A percentile compares a stretch with the other conserved stretches of the same genome.
Conservation (phyloP, 2,888 invertebrate genomes). For the Zygothrica quintamaculata region DNA sequence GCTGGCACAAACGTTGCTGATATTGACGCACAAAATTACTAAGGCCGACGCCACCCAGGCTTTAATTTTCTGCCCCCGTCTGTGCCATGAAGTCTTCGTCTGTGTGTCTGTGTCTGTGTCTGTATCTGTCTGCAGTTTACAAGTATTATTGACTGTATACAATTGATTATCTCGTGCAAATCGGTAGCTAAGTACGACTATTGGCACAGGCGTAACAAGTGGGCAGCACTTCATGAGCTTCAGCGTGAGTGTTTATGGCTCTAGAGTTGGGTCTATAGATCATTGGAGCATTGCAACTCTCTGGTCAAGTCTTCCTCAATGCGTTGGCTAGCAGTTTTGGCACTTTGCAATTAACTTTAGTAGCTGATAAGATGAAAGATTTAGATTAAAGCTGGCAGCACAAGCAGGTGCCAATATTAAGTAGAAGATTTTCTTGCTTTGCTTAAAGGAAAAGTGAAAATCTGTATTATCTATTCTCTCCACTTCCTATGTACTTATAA, state of each 20-base stretch:
- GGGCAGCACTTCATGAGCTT: slow-evolving; percentile 49
- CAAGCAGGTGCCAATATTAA: slow-evolving; percentile 52
- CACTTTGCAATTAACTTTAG: slow-evolving; percentile 59
- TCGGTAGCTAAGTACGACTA: slow-evolving; percentile 69
- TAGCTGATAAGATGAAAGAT: slow-evolving; percentile 47
- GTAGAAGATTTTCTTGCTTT: slow-evolving; percentile 5
- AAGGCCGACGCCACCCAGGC: slow-evolving; percentile 63
- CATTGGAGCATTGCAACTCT: too few species aligned
- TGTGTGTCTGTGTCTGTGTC: too few species aligned
- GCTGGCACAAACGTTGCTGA: slow-evolving; percentile 47
- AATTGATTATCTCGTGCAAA: slow-evolving; percentile 76
- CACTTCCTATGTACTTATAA: too few species aligned
- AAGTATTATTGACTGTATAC: slow-evolving; percentile 70
- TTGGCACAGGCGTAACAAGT: slow-evolving; percentile 73
- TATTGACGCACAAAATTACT: slow-evolving; percentile 69
- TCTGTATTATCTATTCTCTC: too few species aligned
- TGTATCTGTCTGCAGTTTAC: too few species aligned
- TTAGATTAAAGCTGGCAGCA: slow-evolving; percentile 51
- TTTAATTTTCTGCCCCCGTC: slow-evolving; percentile 1
- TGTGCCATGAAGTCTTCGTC: slow-evolving; percentile 4
- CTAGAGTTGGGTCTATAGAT: slow-evolving; percentile 7
- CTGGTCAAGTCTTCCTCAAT: slow-evolving; percentile 12
- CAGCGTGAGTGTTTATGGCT: slow-evolving; percentile 30
- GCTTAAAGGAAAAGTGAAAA: not conserved
- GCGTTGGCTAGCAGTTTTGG: slow-evolving; percentile 60